Conservation (phyloP, 2,113 vertebrate species). For the Cebus imitator region DNA sequence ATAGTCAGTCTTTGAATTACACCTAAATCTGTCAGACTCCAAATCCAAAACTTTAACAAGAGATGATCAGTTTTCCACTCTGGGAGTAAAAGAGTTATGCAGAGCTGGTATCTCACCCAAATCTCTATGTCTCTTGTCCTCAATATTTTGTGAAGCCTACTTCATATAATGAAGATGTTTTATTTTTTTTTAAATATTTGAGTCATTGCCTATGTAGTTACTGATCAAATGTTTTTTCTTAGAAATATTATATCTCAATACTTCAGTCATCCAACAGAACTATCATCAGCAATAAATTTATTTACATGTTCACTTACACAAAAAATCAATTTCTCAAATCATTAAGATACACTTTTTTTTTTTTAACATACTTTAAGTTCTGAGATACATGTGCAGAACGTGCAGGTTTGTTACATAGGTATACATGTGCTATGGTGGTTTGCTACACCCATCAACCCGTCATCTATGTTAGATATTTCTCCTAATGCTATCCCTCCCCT, state of each 20-base stretch:
- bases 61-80: not conserved
- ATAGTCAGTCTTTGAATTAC: not conserved
- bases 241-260: not conserved
- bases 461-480: too few relatives aligned
- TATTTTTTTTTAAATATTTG: not conserved
- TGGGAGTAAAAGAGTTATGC: not conserved
- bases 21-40: not conserved
- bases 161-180: not conserved
- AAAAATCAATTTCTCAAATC: not conserved
- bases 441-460: too few relatives aligned
- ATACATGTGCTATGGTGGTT: too few relatives aligned
- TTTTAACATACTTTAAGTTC: too few relatives aligned
- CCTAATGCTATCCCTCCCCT: too few relatives aligned
- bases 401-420: too few relatives aligned
- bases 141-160: not conserved
- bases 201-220: not conserved
- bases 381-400: too few relatives aligned
- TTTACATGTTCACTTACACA: not conserved
- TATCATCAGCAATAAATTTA: not conserved
- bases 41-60: not conserved
- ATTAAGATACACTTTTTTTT: not conserved
- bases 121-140: not conserved
- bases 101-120: too few relatives aligned
- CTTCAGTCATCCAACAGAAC: not conserved
- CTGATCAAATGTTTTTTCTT: not conserved